Conservation (phyloP, 2,797 vertebrate species). For the Lateolabrax maculatus region DNA sequence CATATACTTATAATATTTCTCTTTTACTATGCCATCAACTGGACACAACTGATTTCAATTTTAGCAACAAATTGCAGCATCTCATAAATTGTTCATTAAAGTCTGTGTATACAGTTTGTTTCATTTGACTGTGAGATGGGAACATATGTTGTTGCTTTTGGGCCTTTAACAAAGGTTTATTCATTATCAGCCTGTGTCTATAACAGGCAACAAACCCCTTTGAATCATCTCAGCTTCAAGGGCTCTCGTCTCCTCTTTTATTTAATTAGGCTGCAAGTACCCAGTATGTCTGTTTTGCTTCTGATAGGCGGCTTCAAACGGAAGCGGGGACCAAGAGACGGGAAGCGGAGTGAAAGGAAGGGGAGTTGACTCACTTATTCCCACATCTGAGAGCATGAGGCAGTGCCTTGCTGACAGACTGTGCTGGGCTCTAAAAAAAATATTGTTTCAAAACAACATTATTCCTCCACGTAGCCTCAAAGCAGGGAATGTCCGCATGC, state of each 20-base stretch:
- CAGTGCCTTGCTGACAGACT: slow-evolving; percentile 53
- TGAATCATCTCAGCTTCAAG: slow-evolving; percentile 43
- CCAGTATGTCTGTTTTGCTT: slow-evolving; percentile 64
- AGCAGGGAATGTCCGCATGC: not conserved
- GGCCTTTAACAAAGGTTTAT: slow-evolving; percentile 16
- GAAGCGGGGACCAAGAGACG: slow-evolving; percentile 72
- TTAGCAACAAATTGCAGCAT: not conserved
- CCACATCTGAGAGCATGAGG: slow-evolving; percentile 53
- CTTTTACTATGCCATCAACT: not conserved
- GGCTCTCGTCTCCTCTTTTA: slow-evolving; percentile 47
- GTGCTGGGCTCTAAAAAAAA: slow-evolving; percentile 23
- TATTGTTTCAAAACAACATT: slow-evolving; percentile 27
- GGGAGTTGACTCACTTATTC: slow-evolving; percentile 77
- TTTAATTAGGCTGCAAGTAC: slow-evolving; percentile 56
- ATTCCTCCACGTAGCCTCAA: not conserved
- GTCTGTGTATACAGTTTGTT: not conserved
- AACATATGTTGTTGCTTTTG: slow-evolving; percentile 12
- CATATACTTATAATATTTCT: not conserved
- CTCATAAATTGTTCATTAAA: not conserved
- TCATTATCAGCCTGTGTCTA: slow-evolving; percentile 17
- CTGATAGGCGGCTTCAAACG: slow-evolving; percentile 78
- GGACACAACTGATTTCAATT: not conserved
- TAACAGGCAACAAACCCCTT: slow-evolving; percentile 37
- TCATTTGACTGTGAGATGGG: not conserved
- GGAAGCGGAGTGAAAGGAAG: slow-evolving; percentile 79